These are phyloP conservation scores for Myotis brandtii DNA, from an alignment of 2,113 vertebrate species.

Conservation along the genomic window DNA sequence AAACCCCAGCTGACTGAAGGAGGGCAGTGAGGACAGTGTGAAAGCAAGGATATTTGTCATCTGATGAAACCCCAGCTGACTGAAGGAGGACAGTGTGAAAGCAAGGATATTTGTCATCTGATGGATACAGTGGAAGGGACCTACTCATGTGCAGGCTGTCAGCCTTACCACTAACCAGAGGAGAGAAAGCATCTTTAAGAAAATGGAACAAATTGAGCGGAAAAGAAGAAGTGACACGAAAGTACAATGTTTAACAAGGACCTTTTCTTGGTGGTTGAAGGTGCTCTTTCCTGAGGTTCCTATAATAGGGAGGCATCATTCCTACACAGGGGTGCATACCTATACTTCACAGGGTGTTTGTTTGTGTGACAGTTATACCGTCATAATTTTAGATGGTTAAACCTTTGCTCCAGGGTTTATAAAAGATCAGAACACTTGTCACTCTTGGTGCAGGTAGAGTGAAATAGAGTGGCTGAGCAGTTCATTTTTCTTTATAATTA, in stretches of 20 bases:
- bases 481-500: constrained; percentile 93
- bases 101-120: constrained; percentile 23
- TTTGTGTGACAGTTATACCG: constrained; percentile 84
- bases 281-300: constrained; percentile 25
- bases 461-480: constrained; percentile 86
- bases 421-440: constrained; percentile 88
- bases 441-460: constrained; percentile 86
- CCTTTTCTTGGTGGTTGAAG: constrained; percentile 58
- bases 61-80: constrained; percentile 2
- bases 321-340: constrained; percentile 40
- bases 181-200: constrained; percentile 50
- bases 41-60: constrained; percentile 14
- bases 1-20: constrained; percentile 13
- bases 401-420: constrained; percentile 86
- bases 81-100: background rate
- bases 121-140: background rate
- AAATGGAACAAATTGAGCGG: constrained; percentile 60
- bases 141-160: background rate
- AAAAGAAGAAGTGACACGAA: constrained; percentile 53
- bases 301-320: constrained; percentile 73
- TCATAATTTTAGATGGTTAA: constrained; percentile 84
- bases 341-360: constrained; percentile 76
- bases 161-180: constrained; percentile 48
- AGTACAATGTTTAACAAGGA: constrained; percentile 51
- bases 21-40: background rate